phyloP scores from a whole-genome alignment of 2,113 vertebrate genomes.

The Pangasianodon hypophthalmus region DNA sequence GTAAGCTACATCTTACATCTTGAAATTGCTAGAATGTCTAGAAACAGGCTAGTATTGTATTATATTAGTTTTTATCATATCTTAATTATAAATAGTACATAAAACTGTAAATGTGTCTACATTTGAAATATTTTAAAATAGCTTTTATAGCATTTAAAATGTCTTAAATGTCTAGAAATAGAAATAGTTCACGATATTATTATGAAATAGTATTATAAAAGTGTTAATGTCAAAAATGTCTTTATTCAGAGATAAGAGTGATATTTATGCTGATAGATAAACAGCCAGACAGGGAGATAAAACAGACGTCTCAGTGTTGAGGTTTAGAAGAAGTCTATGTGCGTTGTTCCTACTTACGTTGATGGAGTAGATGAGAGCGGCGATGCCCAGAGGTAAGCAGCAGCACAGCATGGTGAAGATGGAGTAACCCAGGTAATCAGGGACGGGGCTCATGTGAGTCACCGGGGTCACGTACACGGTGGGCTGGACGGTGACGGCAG shows the following conservation, averaged over 20 bases:
- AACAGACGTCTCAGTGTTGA: background rate
- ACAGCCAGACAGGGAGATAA: background rate
- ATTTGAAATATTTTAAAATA: background rate
- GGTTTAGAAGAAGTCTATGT: background rate
- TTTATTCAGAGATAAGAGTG: background rate
- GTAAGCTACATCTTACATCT: background rate
- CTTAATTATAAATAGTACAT: too few relatives aligned
- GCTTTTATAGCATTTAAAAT: too few relatives aligned
- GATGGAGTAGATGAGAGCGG: conserved; percentile 52
- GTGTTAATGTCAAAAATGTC: background rate
- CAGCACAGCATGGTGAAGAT: conserved; percentile 79
- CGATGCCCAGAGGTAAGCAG: conserved; percentile 75
- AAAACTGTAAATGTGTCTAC: too few relatives aligned
- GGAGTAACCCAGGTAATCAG: conserved; percentile 77
- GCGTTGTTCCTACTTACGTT: conserved; percentile 23
- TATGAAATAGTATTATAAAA: background rate
- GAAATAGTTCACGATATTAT: too few relatives aligned
- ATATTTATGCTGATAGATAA: background rate
- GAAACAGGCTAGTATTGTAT: background rate
- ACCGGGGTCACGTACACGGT: conserved; percentile 52
- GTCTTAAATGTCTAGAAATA: too few relatives aligned
- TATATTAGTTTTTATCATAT: background rate
- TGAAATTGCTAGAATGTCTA: background rate
- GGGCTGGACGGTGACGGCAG: conserved; percentile 60
- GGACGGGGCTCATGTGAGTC: conserved; percentile 54